phyloP scores from a whole-genome alignment of 2,888 invertebrate species.

The Phortica magna region DNA sequence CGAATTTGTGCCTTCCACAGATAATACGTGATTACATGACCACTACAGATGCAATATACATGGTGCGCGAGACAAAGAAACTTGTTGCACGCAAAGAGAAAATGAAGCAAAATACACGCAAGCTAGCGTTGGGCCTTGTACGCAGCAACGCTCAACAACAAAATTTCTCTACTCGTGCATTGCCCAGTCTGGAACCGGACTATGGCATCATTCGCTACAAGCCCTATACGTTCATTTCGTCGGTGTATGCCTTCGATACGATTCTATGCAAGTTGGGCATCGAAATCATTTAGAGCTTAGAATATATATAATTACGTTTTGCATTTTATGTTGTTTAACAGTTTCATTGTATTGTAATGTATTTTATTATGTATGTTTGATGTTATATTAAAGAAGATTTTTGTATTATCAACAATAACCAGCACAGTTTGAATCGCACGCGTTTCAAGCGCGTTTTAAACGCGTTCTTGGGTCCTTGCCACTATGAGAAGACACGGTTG shows the following conservation, averaged over 20 bases:
- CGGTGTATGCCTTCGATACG: slow-evolving; percentile 77
- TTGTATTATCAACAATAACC: not conserved
- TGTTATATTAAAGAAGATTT: not conserved
- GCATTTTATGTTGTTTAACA: slow-evolving; percentile 4
- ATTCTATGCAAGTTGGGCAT: slow-evolving; percentile 74
- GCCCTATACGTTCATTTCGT: slow-evolving; percentile 76
- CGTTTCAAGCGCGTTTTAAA: slow-evolving; percentile 12
- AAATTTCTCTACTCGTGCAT: slow-evolving; percentile 60
- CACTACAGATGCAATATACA: slow-evolving; percentile 75
- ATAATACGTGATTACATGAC: slow-evolving; percentile 77
- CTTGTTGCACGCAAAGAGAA: slow-evolving; percentile 77
- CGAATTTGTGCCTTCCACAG: slow-evolving; percentile 53
- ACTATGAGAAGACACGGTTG: not conserved
- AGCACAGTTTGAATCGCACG: not conserved
- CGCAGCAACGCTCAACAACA: slow-evolving; percentile 50
- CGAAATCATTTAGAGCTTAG: slow-evolving; percentile 55
- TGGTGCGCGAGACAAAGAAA: slow-evolving; percentile 77
- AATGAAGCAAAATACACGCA: slow-evolving; percentile 76
- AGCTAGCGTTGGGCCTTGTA: slow-evolving; percentile 49
- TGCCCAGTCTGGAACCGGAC: slow-evolving; percentile 77
- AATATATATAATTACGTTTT: not conserved
- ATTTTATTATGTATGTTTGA: not conserved
- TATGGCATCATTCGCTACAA: slow-evolving; percentile 75
- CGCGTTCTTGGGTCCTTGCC: slow-evolving; percentile 2
- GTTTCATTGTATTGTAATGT: slow-evolving; percentile 39